Evolutionary conservation across 2,797 vertebrate genomes (phyloP), one percentile per base, ranked within the genome.

Genomic region (Girardinus metallicus): DNA sequence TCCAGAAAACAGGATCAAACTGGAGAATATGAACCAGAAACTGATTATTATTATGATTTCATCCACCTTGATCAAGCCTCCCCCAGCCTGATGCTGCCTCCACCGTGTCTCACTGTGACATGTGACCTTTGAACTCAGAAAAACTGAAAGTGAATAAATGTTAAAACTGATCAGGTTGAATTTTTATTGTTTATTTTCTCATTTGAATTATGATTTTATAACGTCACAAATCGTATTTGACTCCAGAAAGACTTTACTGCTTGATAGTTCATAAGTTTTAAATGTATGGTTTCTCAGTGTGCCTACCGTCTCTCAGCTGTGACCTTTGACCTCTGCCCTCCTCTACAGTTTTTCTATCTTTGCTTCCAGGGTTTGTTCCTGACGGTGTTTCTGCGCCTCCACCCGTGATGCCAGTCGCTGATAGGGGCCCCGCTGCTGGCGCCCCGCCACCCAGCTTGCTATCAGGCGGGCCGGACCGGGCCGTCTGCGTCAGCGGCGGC

Each of bases 341-440:
- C 15, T 31, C 57, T 51, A 1, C n/a, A 15, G 12, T n/a, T 11
- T 49, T 13, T 60, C 79, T 70, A 10, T 39, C 36, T n/a, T 5
- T n/a, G 75, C 39, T 8, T 66, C 62, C 29, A 5, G 5, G 16
- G 16, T 49, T 49, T 6, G 16, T 18, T 18, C 47, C 47, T 49
- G 47, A 23, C 7, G 7, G 0, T 49, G 23, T 77, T 60, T 49
- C 4, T 79, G 53, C 74, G 83, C 21, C 5, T 36, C 39, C 41
- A 1, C 57, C 60, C 53, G 43, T 7, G 60, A 70, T 89, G 89
- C 34, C 26, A 0, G 39, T 49, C 0, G 83, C 80, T 77, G 93
- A 94, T 94, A 92, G 0, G 47, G 1, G 23, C 46, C 13, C 4
- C 26, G 6, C 0, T 10, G 9, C 62, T 89, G 91, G 89, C 84